Base-by-base conservation (phyloP, 2,888 invertebrate genomes). In the Dolichopus griseipennis region DNA sequence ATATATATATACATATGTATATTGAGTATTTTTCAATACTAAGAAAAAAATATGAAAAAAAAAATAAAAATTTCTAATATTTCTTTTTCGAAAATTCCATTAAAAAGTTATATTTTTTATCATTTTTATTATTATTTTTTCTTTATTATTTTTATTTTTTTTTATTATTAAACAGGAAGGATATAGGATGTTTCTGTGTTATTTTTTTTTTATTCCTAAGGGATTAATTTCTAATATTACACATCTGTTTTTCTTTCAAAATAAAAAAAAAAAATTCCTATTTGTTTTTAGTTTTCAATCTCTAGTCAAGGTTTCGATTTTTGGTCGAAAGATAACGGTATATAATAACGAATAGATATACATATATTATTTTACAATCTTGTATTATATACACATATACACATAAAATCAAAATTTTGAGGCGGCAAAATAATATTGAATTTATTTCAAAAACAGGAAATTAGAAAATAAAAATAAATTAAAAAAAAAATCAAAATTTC, bases 221-320 rank as follows among this genome's bases (percentile, higher is more conserved):
- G 52, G 52, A 52, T 52, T 52, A 52, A 52, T 52, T 52, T 15
- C 52, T 52, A 52, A 52, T 18, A 52, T 52, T 52, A 52, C 52
- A 12, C 52, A 52, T 52, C 52, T 52, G 52, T 18, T 52, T 52
- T 52, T 52, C 15, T 41, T 18, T 52, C 52, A 15, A 12, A 52
- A 27, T n/a, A n/a, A n/a, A n/a, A n/a, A n/a, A 27, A 2, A 2
- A 27, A 27, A 52, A 52, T 52, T 18, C 15, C 15, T n/a, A 2
- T 52, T 52, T n/a, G n/a, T n/a, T 18, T 52, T 52, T 52, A 52
- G 18, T 52, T 52, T 52, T 52, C 1, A 18, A 27, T n/a, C n/a
- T n/a, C n/a, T 27, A 27, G 27, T 27, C 27, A 27, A 27, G 27
- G 27, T 27, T 27, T 27, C 27, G 27, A 4, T 27, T 27, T 52